Base-by-base conservation (phyloP, 2,113 vertebrate species). In the Misgurnus mizolepis region DNA sequence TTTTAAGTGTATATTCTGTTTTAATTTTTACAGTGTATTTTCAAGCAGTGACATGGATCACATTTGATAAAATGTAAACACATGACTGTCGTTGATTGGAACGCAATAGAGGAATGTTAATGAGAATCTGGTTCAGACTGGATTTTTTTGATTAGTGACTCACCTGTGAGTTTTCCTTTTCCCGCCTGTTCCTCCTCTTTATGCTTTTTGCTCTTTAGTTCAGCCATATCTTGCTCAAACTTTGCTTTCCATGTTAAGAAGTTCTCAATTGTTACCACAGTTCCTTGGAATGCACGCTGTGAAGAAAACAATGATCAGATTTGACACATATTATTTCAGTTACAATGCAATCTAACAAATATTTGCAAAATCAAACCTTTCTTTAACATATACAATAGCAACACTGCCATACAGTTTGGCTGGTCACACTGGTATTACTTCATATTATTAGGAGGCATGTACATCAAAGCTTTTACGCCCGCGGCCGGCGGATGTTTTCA, bases 261-360 rank as follows among this genome's bases (percentile, higher is more conserved):
- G 90, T 95, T 98, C 85, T 99, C 97, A 83, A 99, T 99, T 15
- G 96, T 98, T 74, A 99, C 96, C 81, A 97, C 95, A 17, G 96
- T 99, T 76, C 98, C 98, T 86, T 99, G 97, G 90, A 99, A 99
- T 60, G 91, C 90, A 65, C 88, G 87, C 93, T 94, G 80, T 56
- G 10, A 56, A 22, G 45, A 40, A 27, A 49, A 61, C 61, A 12
- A 34, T 2, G 17, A 49, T 34, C 6, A 47, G 45, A 22, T 7
- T 3, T 34, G 27, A 34, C 27, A 34, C 27, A 34, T 1, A 34
- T 34, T 34, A 34, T 2, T 34, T 34, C 27, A 34, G 27, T 12
- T 17, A 53, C 14, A 14, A 7, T 5, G 18, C 40, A 2, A 17
- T 0, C 49, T 10, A 71, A 41, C 34, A 71, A 18, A 41, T 10